These are phyloP conservation scores for Rhopilema esculentum DNA, from an alignment of 30 jellyfish, hydroid and myxozoan genomes.

Conservation along the genomic window DNA sequence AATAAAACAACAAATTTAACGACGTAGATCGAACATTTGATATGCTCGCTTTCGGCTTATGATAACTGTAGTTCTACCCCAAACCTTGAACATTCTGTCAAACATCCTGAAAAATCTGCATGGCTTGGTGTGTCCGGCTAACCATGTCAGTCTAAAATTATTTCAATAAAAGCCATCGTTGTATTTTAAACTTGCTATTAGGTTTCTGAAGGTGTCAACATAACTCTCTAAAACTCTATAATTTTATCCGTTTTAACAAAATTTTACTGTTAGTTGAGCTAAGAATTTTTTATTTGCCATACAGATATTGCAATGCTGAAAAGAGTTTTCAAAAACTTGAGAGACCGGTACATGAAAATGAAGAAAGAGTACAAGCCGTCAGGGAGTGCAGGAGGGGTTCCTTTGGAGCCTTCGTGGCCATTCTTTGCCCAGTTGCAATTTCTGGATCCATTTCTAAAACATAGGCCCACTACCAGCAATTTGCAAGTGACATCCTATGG, in stretches of 20 bases:
- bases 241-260: not conserved
- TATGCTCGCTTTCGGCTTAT: not conserved
- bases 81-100: not conserved
- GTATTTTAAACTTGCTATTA: not conserved
- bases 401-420: conserved; percentile 44
- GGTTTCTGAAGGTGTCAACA: not conserved
- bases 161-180: not conserved
- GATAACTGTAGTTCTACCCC: not conserved
- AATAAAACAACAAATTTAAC: not conserved
- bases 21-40: not conserved
- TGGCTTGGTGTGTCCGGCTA: not conserved
- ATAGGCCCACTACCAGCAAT: too few species aligned
- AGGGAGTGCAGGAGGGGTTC: conserved; percentile 53
- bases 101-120: not conserved
- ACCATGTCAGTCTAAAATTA: not conserved
- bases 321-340: not conserved
- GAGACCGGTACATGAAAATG: conserved; percentile 39
- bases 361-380: conserved; percentile 41
- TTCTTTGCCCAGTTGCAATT: too few species aligned
- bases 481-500: too few species aligned
- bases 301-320: not conserved
- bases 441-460: too few species aligned
- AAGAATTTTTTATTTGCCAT: not conserved
- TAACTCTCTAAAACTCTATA: not conserved
- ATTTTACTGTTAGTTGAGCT: not conserved